Conservation (phyloP, 1,140 invertebrate species). For the Oncopeltus fasciatus region DNA sequence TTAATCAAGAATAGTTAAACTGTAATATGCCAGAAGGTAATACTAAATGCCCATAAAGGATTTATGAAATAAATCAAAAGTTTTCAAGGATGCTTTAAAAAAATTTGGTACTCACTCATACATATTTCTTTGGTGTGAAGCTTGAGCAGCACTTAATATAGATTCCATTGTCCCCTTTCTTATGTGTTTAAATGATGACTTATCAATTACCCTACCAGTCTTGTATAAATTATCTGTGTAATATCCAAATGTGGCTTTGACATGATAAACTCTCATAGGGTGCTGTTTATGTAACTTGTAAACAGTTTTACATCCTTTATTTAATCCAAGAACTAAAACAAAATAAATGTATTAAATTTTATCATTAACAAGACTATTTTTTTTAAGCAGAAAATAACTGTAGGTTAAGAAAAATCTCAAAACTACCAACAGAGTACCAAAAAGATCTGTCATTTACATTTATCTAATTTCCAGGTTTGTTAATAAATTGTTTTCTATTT, state of each 20-base stretch:
- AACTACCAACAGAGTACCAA: no score
- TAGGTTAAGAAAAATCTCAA: no score
- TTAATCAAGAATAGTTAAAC: no score
- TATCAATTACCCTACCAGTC: conserved; percentile 55
- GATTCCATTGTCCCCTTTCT: conserved; percentile 47
- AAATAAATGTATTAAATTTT: background rate
- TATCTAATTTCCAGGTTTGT: background rate
- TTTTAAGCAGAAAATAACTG: no score
- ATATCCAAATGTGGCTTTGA: conserved; percentile 62
- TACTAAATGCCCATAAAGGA: no score
- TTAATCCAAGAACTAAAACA: conserved; percentile 50
- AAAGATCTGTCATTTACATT: no score
- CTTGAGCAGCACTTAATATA: conserved; percentile 58
- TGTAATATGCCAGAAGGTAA: no score
- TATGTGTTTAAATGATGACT: conserved; percentile 54
- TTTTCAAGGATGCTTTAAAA: background rate
- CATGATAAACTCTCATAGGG: conserved; percentile 50
- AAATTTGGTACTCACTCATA: conserved; percentile 49
- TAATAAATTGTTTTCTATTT: background rate
- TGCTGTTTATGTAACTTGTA: conserved; percentile 38
- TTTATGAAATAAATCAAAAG: no score
- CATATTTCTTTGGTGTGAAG: conserved; percentile 67
- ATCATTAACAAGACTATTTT: no score
- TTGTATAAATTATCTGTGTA: conserved; percentile 60
- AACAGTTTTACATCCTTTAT: conserved; percentile 40